Evolutionary conservation across 2,888 invertebrate species (phyloP).

Genomic region (Macrostomum cliftonense): DNA sequence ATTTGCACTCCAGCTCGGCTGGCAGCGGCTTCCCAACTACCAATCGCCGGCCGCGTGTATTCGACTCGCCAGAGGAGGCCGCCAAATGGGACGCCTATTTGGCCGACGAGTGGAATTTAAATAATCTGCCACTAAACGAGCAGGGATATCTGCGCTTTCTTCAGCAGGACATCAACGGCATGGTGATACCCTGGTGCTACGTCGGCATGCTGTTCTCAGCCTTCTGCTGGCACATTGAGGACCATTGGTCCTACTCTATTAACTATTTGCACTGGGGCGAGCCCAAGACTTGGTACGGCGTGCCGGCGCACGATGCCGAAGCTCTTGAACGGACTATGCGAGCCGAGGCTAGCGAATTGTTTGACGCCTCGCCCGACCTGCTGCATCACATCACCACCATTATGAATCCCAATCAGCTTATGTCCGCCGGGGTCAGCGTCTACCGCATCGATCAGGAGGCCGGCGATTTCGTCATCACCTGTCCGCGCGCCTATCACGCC

Average conservation of each 20-base stretch:
- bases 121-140: conserved; percentile 9
- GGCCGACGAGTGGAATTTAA: conserved; percentile 43
- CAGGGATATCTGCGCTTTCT: conserved; percentile 5
- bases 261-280: conserved; percentile 12
- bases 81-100: conserved; percentile 46
- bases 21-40: conserved; percentile 11
- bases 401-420: conserved; percentile 10
- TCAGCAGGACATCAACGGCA: conserved; percentile 8
- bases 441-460: conserved; percentile 8
- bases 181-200: conserved; percentile 12
- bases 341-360: conserved; percentile 8
- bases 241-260: conserved; percentile 11
- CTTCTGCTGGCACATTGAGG: conserved; percentile 12
- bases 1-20: conserved; percentile 4
- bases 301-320: conserved; percentile 8
- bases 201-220: conserved; percentile 10
- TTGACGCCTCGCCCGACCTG: conserved; percentile 9
- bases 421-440: conserved; percentile 5
- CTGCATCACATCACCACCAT: conserved; percentile 11
- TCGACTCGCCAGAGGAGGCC: too few relatives aligned
- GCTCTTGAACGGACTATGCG: conserved; percentile 4
- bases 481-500: conserved; percentile 10
- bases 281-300: conserved; percentile 11
- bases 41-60: too few relatives aligned
- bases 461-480: conserved; percentile 10